Evolutionary conservation across 2,797 vertebrate genomes (phyloP), one percentile per base, ranked within the genome.

Genomic region (Bryconaethiops microstoma): DNA sequence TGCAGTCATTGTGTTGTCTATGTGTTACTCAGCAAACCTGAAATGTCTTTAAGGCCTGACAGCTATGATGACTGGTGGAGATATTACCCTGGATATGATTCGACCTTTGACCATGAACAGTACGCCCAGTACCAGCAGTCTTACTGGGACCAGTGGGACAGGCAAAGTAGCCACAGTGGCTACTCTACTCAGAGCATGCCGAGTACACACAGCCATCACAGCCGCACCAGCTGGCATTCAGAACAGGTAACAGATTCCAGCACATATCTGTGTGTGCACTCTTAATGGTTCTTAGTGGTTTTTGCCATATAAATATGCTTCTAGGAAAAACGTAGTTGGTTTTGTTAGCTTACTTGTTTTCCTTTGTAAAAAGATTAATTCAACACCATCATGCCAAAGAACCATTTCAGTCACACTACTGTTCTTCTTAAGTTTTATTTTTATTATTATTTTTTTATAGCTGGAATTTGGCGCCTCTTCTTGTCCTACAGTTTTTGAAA

Each of bases 51-150:
- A 35, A 55, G 70, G 50, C 7, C 23, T n/a, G 50, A 72, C 52
- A 72, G 17, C 17, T 72, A 72, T 72, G 50, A 72, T 10, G 50
- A 72, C 16, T 72, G 70, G 70, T 72, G 70, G 70, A 72, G 52
- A 54, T 72, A 72, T 54, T 50, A 72, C 52, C 70, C 70, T 5
- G 50, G 70, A 7, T 72, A 35, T 54, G 50, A 72, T 35, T 72
- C 25, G 39, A 19, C 70, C n/a, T 55, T 72, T 72, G 70, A 55
- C 25, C 52, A n/a, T 55, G 25, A 35, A 39, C 17, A 55, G 10
- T 55, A 55, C 8, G 4, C 50, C 70, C 70, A 54, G 8, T 39
- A 39, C 29, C 50, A 54, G 25, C 50, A 39, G 50, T 55, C 50
- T 4, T 55, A 55, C 14, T 54, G 70, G 50, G 70, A 72, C 55